Evolutionary conservation across 1,140 invertebrate genomes (phyloP), one percentile per base, ranked within the genome.

Genomic region (Drosophila micromelanica): DNA sequence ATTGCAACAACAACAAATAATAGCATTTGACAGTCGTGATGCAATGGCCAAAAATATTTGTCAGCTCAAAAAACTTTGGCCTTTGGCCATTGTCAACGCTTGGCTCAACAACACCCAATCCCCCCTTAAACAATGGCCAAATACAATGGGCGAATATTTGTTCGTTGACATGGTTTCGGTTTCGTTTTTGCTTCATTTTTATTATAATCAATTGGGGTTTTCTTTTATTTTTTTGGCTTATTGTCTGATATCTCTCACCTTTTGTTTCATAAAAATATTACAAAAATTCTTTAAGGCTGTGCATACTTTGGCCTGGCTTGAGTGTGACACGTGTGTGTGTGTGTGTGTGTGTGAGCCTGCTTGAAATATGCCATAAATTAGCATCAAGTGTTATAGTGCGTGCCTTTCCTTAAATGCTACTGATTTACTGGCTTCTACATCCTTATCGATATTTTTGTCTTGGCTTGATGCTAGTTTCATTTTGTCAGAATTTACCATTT

Each of bases 71-170:
- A 71, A 57, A 61, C 61, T 37, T 57, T 71, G 51, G 51, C 61
- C 52, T 57, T 42, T 57, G 55, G 37, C 64, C 55, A 68, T 68
- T 72, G 69, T 72, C 62, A 72, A 52, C 69, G 30, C 32, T 27
- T 67, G 43, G 23, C 20, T 37, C 32, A 38, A 11, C 27, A 30
- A 23, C n/a, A 23, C 5, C 37, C 17, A 12, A 12, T 4, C 30
- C n/a, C 9, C 11, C 4, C 3, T n/a, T 13, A 13, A 57, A 43
- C 55, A 57, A 57, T 57, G 54, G 20, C 23, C 42, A 57, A 51
- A 49, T 65, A 65, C 68, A 71, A 70, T 70, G 60, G 35, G 3
- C n/a, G 35, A 40, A 64, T 72, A 72, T 72, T 72, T 72, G 52
- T 52, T 45, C 62, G 57, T 15, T 52, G 43, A 42, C 15, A 35